phyloP scores from a whole-genome alignment of 2,797 vertebrate genomes.

The Lates japonicus region DNA sequence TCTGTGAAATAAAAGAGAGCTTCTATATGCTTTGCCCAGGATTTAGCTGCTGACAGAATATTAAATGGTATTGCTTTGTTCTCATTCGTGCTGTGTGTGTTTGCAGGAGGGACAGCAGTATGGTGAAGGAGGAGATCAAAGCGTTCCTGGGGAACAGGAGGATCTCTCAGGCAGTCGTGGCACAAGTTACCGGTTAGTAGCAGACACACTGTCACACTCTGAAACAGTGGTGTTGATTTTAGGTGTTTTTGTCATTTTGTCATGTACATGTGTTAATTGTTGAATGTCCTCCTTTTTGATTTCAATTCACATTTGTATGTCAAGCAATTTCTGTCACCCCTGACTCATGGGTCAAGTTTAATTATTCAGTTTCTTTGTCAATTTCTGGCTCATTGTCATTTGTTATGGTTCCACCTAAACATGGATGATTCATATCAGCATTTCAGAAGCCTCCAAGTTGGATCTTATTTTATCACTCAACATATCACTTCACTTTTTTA shows the following conservation, averaged over 20 bases:
- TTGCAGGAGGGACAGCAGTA: constrained; percentile 96
- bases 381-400: not conserved
- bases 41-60: not conserved
- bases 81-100: constrained; percentile 32
- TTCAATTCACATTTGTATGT: not conserved
- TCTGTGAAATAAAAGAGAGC: not conserved
- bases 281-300: not conserved
- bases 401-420: not conserved
- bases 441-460: not conserved
- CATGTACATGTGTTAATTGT: not conserved
- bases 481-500: not conserved
- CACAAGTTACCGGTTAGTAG: constrained; percentile 96
- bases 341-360: not conserved
- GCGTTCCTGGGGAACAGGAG: constrained; percentile 97
- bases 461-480: not conserved
- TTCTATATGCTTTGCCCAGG: no score
- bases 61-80: not conserved
- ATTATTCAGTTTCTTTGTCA: not conserved
- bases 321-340: not conserved
- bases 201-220: not conserved
- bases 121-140: constrained; percentile 99
- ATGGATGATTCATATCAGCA: not conserved
- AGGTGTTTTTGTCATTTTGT: not conserved
- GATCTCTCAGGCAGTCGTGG: constrained; percentile 99
- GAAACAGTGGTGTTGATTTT: not conserved